Base-by-base conservation (phyloP, 2,888 invertebrate genomes). In the Bellardia pandia region DNA sequence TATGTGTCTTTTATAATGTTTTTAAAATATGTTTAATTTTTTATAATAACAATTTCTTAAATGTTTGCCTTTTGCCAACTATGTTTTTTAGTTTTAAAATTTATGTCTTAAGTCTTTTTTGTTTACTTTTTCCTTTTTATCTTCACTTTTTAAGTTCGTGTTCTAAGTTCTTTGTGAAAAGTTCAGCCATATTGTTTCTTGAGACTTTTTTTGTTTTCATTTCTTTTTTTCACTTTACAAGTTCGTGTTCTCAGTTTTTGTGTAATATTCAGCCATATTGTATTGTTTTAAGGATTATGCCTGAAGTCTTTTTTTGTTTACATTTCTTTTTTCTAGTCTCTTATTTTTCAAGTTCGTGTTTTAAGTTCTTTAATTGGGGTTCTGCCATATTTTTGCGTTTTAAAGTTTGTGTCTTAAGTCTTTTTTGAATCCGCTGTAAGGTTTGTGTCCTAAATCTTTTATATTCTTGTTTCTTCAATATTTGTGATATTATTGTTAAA, bases 351-450 rank as follows among this genome's bases (percentile, higher is more conserved):
- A 53, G 56, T 64, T 62, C 13, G 71, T 23, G 13, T 69, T 62
- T 82, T 75, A 48, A 77, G 53, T 51, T 69, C 14, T 72, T 56
- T 48, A 37, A 5, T 37, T 37, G 37, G 1, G 6, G 37, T 37
- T 37, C 6, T 6, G 5, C 37, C 37, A 45, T 11, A 7, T 45
- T 45, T 9, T 9, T 7, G 8, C 11, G 7, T 11, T 62, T 16
- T 6, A 89, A 88, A 89, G 91, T 90, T 91, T 86, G 89, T 77
- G 72, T 16, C 87, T 88, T 86, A 81, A 89, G 81, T 89, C 87
- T 89, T 89, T 4, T 37, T 86, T 62, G 62, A 76, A 81, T 75
- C 40, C n/a, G 14, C 6, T 37, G 23, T 23, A 23, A 23, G 23
- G 66, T 66, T 23, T 37, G 30, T 16, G 14, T 64, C 53, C 23